phyloP scores from a whole-genome alignment of 2,797 vertebrate species.

The Argentina silus region DNA sequence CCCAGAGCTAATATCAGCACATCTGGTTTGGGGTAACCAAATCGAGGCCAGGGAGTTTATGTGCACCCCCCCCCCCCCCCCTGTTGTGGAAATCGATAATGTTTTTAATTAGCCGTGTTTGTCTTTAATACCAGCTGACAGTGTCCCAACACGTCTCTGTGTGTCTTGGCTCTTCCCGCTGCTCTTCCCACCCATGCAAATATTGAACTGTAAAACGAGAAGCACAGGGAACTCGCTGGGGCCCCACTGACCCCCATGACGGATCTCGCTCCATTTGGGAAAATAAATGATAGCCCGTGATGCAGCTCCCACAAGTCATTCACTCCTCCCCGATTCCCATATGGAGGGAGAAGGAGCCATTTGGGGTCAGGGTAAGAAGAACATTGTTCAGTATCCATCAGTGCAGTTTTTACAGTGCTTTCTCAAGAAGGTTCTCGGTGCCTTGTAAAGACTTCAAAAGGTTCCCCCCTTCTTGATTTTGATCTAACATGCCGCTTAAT shows the following conservation, averaged over 20 bases:
- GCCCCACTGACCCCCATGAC: not conserved
- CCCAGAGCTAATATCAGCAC: slow-evolving; percentile 31
- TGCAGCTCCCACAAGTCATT: slow-evolving; percentile 49
- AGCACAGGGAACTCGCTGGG: not conserved
- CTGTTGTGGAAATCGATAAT: slow-evolving; percentile 47
- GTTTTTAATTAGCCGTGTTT: slow-evolving; percentile 57
- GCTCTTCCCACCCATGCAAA: slow-evolving; percentile 53
- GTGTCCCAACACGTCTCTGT: slow-evolving; percentile 46
- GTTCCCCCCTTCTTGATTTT: slow-evolving; percentile 48
- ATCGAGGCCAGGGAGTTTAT: slow-evolving; percentile 47
- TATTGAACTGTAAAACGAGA: slow-evolving; percentile 57
- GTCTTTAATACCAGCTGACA: slow-evolving; percentile 50
- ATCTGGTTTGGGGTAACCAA: slow-evolving; percentile 67
- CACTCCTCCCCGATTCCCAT: slow-evolving; percentile 45
- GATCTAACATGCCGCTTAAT: slow-evolving; percentile 57
- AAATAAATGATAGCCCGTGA: slow-evolving; percentile 49
- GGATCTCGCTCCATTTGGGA: slow-evolving; percentile 37
- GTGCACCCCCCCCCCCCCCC: slow-evolving; percentile 28
- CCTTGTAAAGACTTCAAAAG: slow-evolving; percentile 57
- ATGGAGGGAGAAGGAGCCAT: slow-evolving; percentile 51
- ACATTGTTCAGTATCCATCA: slow-evolving; percentile 60
- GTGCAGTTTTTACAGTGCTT: slow-evolving; percentile 49
- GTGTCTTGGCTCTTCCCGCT: slow-evolving; percentile 51
- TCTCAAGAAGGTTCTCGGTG: slow-evolving; percentile 54
- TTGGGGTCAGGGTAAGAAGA: slow-evolving; percentile 56